phyloP scores from a whole-genome alignment of 2,797 vertebrate species.

The Silurus lanzhouensis region DNA sequence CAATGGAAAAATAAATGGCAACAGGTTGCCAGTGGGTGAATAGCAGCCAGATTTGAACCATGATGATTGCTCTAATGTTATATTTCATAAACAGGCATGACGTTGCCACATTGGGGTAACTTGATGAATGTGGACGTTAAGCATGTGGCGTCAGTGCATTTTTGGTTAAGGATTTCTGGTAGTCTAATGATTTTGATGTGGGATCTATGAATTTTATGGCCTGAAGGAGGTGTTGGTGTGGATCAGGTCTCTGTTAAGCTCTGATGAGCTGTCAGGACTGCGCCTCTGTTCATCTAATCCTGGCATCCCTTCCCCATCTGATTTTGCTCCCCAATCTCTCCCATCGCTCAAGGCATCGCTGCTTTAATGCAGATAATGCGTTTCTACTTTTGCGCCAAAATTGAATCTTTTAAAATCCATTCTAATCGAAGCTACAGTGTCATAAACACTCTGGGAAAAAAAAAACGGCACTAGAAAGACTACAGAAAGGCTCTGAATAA shows the following conservation, averaged over 20 bases:
- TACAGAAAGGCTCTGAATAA: conserved; percentile 28
- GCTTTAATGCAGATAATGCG: conserved; percentile 69
- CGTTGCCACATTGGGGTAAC: not conserved
- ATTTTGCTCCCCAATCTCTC: conserved; percentile 65
- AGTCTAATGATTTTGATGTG: conserved; percentile 34
- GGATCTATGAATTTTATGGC: conserved; percentile 51
- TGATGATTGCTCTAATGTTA: not conserved
- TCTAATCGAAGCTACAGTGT: conserved; percentile 64
- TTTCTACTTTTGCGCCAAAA: conserved; percentile 59
- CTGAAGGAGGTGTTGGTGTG: conserved; percentile 45
- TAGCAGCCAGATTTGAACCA: not conserved
- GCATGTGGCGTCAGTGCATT: not conserved
- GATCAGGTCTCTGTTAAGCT: conserved; percentile 63
- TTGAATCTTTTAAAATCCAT: conserved; percentile 68
- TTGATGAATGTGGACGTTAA: conserved; percentile 10
- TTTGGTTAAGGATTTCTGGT: not conserved
- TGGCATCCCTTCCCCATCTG: conserved; percentile 61
- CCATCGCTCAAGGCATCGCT: conserved; percentile 64
- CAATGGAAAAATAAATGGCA: conserved; percentile 27
- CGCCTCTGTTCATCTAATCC: conserved; percentile 69
- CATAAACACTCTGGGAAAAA: conserved; percentile 55
- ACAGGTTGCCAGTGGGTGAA: conserved; percentile 1
- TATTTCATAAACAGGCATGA: not conserved
- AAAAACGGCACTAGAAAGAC: conserved; percentile 54
- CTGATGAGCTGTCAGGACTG: conserved; percentile 68